A percentile compares a stretch with the other conserved stretches of the same genome.
Evolutionary conservation across 2,113 vertebrate genomes (phyloP).

Genomic region (Marcusenius ussheri): DNA sequence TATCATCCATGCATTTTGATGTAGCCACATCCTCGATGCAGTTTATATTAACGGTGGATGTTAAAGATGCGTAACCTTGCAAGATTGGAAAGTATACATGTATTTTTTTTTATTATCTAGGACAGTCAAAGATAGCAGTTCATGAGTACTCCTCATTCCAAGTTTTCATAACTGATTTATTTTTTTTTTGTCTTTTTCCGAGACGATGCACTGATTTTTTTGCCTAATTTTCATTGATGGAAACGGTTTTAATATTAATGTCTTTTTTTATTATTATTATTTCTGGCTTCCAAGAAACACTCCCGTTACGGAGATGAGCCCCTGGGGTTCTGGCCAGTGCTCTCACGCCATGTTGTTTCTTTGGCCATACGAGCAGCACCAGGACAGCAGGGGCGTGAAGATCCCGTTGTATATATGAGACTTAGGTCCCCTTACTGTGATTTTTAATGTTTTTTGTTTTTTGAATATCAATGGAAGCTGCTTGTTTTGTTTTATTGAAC

Average conservation of each 20-base stretch:
- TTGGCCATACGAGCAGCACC: conserved; percentile 49
- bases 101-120: not conserved
- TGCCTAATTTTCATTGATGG: not conserved
- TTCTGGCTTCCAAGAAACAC: conserved; percentile 57
- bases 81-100: not conserved
- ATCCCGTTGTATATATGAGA: conserved; percentile 86
- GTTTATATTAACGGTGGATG: not conserved
- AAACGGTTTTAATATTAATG: conserved; percentile 11
- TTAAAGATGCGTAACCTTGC: not conserved
- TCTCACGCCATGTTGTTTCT: not conserved
- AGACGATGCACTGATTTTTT: conserved; percentile 75
- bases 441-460: conserved; percentile 37
- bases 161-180: not conserved
- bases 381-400: conserved; percentile 68
- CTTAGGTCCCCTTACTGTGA: conserved; percentile 61
- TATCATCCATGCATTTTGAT: conserved; percentile 17
- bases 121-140: conserved; percentile 24
- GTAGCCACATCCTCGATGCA: not conserved
- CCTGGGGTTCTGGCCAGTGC: conserved; percentile 36
- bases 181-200: conserved; percentile 41
- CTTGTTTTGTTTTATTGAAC: conserved; percentile 62
- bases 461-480: conserved; percentile 77
- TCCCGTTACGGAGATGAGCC: conserved; percentile 66
- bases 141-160: conserved; percentile 47
- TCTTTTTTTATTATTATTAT: conserved; percentile 47